phyloP scores from a whole-genome alignment of 2,888 invertebrate species.

The Flexamia atlantica region DNA sequence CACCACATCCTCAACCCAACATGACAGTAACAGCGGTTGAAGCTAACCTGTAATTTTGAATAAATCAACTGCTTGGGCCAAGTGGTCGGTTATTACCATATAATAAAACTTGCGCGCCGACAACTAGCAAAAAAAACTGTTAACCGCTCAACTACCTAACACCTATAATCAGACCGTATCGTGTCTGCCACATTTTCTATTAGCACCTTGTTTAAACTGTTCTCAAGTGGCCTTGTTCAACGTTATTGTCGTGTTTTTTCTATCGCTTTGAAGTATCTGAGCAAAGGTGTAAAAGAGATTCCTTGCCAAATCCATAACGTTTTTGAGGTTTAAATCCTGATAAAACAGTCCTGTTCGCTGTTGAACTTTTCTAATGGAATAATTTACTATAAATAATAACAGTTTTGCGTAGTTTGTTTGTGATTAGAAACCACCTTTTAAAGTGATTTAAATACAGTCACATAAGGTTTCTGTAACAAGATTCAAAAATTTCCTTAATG shows the following conservation, averaged over 20 bases:
- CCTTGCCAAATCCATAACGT: too few species aligned
- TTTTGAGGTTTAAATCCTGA: too few species aligned
- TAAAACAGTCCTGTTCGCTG: too few species aligned
- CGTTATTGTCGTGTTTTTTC: background rate
- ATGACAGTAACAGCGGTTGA: background rate
- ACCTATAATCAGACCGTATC: slow-evolving; percentile 24
- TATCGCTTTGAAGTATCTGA: too few species aligned
- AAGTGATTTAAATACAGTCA: too few species aligned
- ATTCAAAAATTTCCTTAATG: too few species aligned
- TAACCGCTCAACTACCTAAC: slow-evolving; percentile 15
- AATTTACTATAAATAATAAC: too few species aligned
- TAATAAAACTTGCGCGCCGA: slow-evolving; percentile 30
- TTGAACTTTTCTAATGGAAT: too few species aligned
- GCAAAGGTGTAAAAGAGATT: too few species aligned
- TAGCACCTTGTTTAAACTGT: slow-evolving; percentile 27
- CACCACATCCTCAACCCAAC: background rate
- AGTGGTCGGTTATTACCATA: slow-evolving; percentile 27
- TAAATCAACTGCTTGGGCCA: slow-evolving; percentile 22
- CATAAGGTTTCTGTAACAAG: too few species aligned
- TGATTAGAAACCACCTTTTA: too few species aligned
- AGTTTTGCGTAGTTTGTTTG: too few species aligned
- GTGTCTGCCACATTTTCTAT: slow-evolving; percentile 30
- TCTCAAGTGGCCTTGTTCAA: background rate
- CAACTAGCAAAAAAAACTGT: slow-evolving; percentile 17
- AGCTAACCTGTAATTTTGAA: slow-evolving; percentile 12